Conservation (phyloP, 2,888 invertebrate species). For the Pelosia muscerda region DNA sequence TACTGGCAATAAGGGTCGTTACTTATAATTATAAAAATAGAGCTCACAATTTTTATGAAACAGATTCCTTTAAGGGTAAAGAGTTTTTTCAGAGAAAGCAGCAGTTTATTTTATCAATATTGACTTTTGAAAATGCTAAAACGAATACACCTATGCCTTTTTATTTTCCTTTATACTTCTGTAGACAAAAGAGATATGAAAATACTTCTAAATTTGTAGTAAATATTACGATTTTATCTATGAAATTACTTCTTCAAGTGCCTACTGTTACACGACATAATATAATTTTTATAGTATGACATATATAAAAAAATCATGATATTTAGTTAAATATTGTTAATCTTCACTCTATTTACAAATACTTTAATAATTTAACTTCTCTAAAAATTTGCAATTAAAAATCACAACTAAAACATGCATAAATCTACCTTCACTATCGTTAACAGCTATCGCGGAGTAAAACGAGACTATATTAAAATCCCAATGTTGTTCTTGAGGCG, state of each 20-base stretch:
- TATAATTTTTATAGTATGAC: too few species aligned
- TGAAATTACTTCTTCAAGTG: not conserved
- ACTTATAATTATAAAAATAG: not conserved
- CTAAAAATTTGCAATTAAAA: slow-evolving; percentile 7
- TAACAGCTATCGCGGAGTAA: slow-evolving; percentile 50
- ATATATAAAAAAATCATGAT: too few species aligned
- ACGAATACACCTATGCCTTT: too few species aligned
- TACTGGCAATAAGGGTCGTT: not conserved
- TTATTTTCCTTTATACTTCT: too few species aligned
- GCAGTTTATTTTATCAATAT: not conserved
- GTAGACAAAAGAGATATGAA: too few species aligned
- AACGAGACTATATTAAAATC: slow-evolving; percentile 64
- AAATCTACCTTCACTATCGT: slow-evolving; percentile 33
- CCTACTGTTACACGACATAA: not conserved
- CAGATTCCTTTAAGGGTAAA: not conserved
- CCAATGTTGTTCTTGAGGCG: slow-evolving; percentile 76
- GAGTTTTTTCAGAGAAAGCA: not conserved
- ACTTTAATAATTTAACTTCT: not conserved
- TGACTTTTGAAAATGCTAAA: not conserved
- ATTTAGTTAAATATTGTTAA: too few species aligned
- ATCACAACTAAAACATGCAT: slow-evolving; percentile 15
- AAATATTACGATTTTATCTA: not conserved
- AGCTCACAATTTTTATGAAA: not conserved
- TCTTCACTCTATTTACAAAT: not conserved
- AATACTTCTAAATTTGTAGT: not conserved